phyloP scores from a whole-genome alignment of 2,113 vertebrate genomes.

The Mirounga angustirostris region DNA sequence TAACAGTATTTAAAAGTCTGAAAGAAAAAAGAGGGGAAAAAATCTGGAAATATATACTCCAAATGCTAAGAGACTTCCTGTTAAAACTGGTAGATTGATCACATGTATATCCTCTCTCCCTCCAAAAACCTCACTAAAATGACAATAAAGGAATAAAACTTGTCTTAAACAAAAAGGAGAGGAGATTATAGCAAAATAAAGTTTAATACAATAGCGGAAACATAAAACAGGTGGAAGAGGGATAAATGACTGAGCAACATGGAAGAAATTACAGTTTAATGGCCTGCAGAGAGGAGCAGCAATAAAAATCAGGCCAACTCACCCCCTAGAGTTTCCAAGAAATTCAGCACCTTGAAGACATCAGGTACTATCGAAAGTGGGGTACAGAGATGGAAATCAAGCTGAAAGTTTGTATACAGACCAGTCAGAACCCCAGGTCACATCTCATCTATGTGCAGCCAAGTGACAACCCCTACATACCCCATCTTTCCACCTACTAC shows the following conservation, averaged over 20 bases:
- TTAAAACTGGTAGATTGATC: constrained; percentile 34
- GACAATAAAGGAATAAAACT: constrained; percentile 25
- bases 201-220: constrained; percentile 5
- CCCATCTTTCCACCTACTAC: neutral
- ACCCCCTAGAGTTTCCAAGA: neutral
- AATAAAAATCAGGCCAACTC: constrained; percentile 43
- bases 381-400: constrained; percentile 29
- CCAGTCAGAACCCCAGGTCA: neutral
- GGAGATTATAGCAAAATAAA: constrained; percentile 31
- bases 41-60: constrained; percentile 4
- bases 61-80: constrained; percentile 41
- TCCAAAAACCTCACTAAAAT: constrained; percentile 28
- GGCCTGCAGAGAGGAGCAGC: neutral
- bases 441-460: neutral
- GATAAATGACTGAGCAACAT: neutral
- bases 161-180: constrained; percentile 11
- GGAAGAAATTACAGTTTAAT: constrained; percentile 22
- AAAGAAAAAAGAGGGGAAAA: neutral
- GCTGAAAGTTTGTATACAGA: neutral
- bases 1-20: neutral
- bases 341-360: neutral
- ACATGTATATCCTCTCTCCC: neutral
- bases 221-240: constrained; percentile 23
- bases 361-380: neutral
- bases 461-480: neutral